Evolutionary conservation across 1,140 invertebrate genomes (phyloP).

Genomic region (Pararge aegeria): DNA sequence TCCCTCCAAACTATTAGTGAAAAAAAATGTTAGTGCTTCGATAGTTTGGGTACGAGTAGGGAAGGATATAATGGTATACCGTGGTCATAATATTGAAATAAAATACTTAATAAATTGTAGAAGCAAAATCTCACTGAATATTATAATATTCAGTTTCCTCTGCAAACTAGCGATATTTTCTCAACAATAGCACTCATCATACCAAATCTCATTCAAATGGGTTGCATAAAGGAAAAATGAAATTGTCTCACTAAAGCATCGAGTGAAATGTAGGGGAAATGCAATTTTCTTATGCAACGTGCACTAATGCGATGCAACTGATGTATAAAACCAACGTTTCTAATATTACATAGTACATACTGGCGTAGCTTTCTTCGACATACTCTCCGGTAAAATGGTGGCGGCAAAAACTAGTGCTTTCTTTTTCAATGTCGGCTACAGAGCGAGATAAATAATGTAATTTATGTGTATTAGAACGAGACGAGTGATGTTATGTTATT

Average conservation of each 20-base stretch:
- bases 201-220: background rate
- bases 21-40: no score
- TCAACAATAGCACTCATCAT: conserved; percentile 2
- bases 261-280: conserved; percentile 55
- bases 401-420: conserved; percentile 71
- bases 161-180: background rate
- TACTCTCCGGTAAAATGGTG: conserved; percentile 70
- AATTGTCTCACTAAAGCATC: conserved; percentile 39
- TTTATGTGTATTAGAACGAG: conserved; percentile 45
- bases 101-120: no score
- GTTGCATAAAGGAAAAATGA: conserved; percentile 27
- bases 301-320: conserved; percentile 68
- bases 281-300: conserved; percentile 76
- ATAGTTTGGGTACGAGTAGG: no score
- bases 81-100: no score
- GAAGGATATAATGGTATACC: no score
- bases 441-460: conserved; percentile 42
- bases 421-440: conserved; percentile 72
- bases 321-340: conserved; percentile 70
- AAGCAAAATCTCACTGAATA: no score
- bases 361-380: conserved; percentile 76
- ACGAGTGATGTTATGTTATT: conserved; percentile 53
- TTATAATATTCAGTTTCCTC: no score
- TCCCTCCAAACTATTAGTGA: no score
- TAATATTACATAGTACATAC: conserved; percentile 78